These are phyloP conservation scores for Hydropotes inermis DNA, from an alignment of 2,113 vertebrate species.

Conservation along the genomic window DNA sequence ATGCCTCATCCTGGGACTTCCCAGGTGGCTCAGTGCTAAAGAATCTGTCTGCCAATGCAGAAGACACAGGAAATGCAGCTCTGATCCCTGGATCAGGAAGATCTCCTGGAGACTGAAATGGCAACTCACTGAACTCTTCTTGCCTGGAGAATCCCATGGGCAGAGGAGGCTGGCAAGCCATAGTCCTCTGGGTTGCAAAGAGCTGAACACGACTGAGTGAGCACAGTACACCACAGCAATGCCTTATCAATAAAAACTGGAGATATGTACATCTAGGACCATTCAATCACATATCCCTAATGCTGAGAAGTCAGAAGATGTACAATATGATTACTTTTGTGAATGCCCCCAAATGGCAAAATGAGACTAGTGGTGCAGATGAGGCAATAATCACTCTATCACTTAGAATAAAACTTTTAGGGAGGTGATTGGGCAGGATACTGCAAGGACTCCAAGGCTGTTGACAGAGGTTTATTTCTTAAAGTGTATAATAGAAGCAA, in stretches of 20 bases:
- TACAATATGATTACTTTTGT: background rate
- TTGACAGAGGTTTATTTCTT: background rate
- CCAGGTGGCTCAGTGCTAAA: background rate
- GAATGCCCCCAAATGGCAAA: background rate
- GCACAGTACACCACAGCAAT: background rate
- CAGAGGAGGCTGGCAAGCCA: background rate
- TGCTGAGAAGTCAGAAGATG: background rate
- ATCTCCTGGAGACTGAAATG: background rate
- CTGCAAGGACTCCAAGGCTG: background rate
- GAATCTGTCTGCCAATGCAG: background rate
- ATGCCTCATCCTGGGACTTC: background rate
- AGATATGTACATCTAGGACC: background rate
- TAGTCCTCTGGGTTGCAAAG: background rate
- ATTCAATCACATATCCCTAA: background rate
- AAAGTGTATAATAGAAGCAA: background rate
- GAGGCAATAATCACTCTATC: background rate
- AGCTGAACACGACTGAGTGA: background rate
- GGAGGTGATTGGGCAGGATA: background rate
- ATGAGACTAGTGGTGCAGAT: background rate
- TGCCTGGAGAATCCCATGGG: background rate
- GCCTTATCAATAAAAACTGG: background rate
- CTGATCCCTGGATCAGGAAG: background rate
- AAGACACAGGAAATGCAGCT: background rate
- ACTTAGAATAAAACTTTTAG: background rate
- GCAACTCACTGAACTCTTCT: background rate